Percentiles rank a stretch among this genome's conserved stretches.
phyloP scores from a whole-genome alignment of 2,797 vertebrate genomes.

The Acanthis flammea region DNA sequence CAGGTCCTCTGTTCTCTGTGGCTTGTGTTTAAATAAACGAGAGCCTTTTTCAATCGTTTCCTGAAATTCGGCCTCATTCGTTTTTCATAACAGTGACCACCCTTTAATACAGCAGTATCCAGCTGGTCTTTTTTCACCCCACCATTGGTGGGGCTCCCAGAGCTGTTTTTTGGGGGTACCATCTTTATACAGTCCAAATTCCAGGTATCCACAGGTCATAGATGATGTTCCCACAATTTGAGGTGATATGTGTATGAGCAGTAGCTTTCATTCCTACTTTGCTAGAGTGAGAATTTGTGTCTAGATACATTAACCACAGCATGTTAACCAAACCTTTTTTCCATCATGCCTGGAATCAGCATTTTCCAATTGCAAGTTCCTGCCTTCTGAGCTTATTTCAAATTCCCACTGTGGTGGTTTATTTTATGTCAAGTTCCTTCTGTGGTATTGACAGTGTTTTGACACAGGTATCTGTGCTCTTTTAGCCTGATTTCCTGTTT shows the following conservation, averaged over 20 bases:
- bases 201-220: background rate
- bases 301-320: background rate
- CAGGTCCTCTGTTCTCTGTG: too few relatives aligned
- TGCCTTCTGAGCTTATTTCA: background rate
- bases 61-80: too few relatives aligned
- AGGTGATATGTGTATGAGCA: background rate
- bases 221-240: background rate
- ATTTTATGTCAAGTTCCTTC: background rate
- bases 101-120: background rate
- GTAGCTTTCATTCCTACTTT: background rate
- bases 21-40: too few relatives aligned
- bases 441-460: background rate
- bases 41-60: too few relatives aligned
- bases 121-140: background rate
- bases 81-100: too few relatives aligned
- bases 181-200: background rate
- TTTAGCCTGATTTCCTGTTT: background rate
- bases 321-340: background rate
- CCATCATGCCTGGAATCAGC: background rate
- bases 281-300: background rate
- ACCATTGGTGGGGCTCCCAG: fast-evolving
- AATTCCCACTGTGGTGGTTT: background rate
- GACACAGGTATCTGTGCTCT: background rate
- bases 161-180: background rate
- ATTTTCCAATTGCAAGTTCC: background rate